Conservation (phyloP, 2,888 invertebrate genomes). For the Mesochorus sp. region DNA sequence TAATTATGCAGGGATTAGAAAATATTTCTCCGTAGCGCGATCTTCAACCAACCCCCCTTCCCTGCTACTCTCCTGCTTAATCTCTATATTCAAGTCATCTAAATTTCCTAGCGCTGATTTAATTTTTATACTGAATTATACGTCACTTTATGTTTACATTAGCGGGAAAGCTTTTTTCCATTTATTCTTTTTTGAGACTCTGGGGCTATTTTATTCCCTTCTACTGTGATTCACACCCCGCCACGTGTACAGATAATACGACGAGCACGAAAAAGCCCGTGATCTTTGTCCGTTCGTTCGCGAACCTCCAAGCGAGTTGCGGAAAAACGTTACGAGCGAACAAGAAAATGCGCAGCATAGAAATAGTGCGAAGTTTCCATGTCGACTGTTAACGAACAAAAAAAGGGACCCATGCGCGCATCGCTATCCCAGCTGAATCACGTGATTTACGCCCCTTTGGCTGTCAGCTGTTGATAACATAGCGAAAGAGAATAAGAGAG, state of each 20-base stretch:
- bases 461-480: not conserved
- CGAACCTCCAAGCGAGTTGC: slow-evolving; percentile 30
- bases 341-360: slow-evolving; percentile 45
- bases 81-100: no score
- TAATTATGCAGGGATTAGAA: no score
- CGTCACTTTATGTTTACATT: no score
- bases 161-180: slow-evolving; percentile 58
- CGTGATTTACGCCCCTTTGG: slow-evolving; percentile 3
- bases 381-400: not conserved
- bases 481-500: not conserved
- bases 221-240: slow-evolving; percentile 36
- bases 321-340: slow-evolving; percentile 37
- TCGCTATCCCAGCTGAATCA: not conserved
- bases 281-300: slow-evolving; percentile 71
- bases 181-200: slow-evolving; percentile 29
- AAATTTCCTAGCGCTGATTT: no score
- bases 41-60: no score
- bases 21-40: no score
- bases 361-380: slow-evolving; percentile 31
- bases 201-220: slow-evolving; percentile 60
- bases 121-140: no score
- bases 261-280: slow-evolving; percentile 35
- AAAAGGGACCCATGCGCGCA: not conserved
- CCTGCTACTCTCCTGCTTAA: no score
- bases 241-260: slow-evolving; percentile 26